phyloP scores from a whole-genome alignment of 2,888 invertebrate species.

The Pocota personata region DNA sequence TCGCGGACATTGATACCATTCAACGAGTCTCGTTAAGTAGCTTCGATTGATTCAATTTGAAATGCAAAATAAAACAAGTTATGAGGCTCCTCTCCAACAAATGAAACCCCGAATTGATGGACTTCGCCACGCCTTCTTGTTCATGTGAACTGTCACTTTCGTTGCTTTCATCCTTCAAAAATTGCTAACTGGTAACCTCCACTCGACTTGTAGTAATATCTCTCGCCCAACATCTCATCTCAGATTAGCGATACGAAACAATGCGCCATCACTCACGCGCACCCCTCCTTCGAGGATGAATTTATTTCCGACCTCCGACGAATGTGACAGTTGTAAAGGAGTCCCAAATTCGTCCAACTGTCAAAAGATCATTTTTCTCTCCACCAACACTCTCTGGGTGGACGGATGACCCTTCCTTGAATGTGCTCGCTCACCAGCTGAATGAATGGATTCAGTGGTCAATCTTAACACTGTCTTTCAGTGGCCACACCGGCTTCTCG shows the following conservation, averaged over 20 bases:
- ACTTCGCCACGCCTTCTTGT: slow-evolving; percentile 36
- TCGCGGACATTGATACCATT: slow-evolving; percentile 61
- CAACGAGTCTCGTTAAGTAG: slow-evolving; percentile 47
- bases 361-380: slow-evolving; percentile 51
- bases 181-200: slow-evolving; percentile 1
- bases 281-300: slow-evolving; percentile 22
- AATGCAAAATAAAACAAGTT: slow-evolving; percentile 35
- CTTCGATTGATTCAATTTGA: slow-evolving; percentile 34
- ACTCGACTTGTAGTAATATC: neutral
- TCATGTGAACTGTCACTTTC: slow-evolving; percentile 53
- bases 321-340: slow-evolving; percentile 41
- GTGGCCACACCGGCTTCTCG: neutral
- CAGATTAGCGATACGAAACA: slow-evolving; percentile 56
- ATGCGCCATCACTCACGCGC: slow-evolving; percentile 61
- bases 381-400: slow-evolving; percentile 2
- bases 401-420: slow-evolving; percentile 23
- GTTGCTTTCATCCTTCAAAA: slow-evolving; percentile 4
- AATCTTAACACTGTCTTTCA: slow-evolving; percentile 49
- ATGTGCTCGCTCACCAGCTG: neutral
- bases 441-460: slow-evolving; percentile 62
- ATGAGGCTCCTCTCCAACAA: slow-evolving; percentile 4
- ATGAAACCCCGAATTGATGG: slow-evolving; percentile 27
- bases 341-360: slow-evolving; percentile 39
- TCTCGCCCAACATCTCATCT: slow-evolving; percentile 45
- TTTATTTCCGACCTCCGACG: slow-evolving; percentile 40